Base-by-base conservation (phyloP, 2,113 vertebrate species). In the Semicossyphus pulcher region DNA sequence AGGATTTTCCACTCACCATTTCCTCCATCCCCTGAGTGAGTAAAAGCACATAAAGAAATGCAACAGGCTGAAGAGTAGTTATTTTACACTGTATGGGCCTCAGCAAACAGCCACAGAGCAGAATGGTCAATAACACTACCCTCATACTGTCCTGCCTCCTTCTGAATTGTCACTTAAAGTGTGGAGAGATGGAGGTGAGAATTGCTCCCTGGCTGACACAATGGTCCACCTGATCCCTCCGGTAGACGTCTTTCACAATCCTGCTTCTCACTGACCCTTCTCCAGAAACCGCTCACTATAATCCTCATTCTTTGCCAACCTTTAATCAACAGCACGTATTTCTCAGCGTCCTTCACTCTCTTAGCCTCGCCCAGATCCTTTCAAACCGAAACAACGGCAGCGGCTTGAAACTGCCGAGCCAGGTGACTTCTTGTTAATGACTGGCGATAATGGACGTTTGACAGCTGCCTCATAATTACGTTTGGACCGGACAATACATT, bases 251-350 rank as follows among this genome's bases (percentile, higher is more conserved):
- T 81, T 78, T 67, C 32, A 59, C 51, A 64, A 41, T 36, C 29
- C 37, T 67, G 25, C 28, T 61, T 65, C 57, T 52, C 44, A 70
- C 39, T 58, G 39, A 79, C 28, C 41, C 28, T 18, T 70, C 42
- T 60, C 36, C 39, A 42, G 32, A 45, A 69, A 52, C 44, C 4
- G 23, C 60, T 76, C 53, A 39, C 26, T 78, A 15, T 61, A 72
- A 86, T 72, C 58, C 32, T 51, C 32, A 49, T 53, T 79, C 65
- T 65, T 78, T 88, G 64, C 72, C 72, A 84, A 70, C 78, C 70
- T 84, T 74, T 74, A 87, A 88, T 88, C 78, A 83, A 34, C 59
- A n/a, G 39, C n/a, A 20, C 51, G 47, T 63, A 59, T 52, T 60
- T 63, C 56, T 65, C 42, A 25, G 57, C 44, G 11, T 60, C 37